Evolutionary conservation across 2,888 invertebrate genomes (phyloP), one percentile per base, ranked within the genome.

Genomic region (Timema cristinae): DNA sequence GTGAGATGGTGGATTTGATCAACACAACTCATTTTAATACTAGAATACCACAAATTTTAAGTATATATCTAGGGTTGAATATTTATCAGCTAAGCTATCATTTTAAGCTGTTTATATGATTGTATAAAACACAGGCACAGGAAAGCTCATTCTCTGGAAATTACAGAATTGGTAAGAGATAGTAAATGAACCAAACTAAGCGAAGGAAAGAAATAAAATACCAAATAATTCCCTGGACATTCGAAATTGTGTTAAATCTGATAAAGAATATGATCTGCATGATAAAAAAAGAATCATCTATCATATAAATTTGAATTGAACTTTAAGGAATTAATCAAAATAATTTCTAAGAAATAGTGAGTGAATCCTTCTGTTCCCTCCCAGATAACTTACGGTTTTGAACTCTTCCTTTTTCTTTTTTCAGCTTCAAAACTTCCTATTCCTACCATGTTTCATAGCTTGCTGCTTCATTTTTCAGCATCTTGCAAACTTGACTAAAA

Each of bases 201-300:
- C 32, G 32, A 32, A 32, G 32, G 32, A 32, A 32, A 32, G 32
- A 32, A 32, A 32, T 32, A 32, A 32, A 32, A 32, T 32, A 32
- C 32, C 32, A 32, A 32, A 32, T 32, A 32, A 32, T 32, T 32
- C 32, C 32, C 32, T 32, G 32, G 32, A 32, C 32, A 32, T 32
- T 32, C 32, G 32, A 4, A 32, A 32, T 32, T 32, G 32, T 32
- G 32, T 32, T 32, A 32, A 32, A 32, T 32, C 32, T 71, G 71
- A 71, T 71, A 71, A 71, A 71, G 71, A 71, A 71, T 71, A 71
- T 71, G 71, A 71, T 71, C 71, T 67, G 61, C 48, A 32, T 48
- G 32, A 63, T 10, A 15, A 63, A 59, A 63, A 11, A 7, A 63
- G 48, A 47, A n/a, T 54, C 4, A 13, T 15, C 5, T 63, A 11